Evolutionary conservation across 1,140 invertebrate genomes (phyloP), one percentile per base, ranked within the genome.

Genomic region (Zaprionus capensis): DNA sequence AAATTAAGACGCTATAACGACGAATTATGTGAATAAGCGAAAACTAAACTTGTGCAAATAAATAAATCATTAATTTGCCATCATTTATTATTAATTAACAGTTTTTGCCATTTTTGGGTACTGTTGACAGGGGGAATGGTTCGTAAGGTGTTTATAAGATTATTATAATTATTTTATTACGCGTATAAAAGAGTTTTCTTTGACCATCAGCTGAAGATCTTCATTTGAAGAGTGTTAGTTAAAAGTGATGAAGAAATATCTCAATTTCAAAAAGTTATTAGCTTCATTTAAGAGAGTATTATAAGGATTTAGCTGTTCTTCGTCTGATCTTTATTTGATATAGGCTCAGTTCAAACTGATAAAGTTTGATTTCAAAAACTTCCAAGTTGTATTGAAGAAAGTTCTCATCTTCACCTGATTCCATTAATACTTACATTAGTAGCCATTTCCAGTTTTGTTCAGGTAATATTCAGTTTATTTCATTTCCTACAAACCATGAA

Each of bases 21-120:
- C 17, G 46, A 49, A 46, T 62, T 62, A 62, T 62, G 38, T 28
- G 41, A 65, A 57, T 55, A 38, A 61, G 57, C 28, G 31, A 38
- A 53, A 22, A 41, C 14, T 55, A 26, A 57, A 38, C 20, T 62
- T 62, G 12, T 44, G 36, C 34, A 66, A 57, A 65, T 65, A 66
- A 66, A 57, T 66, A 66, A 66, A 66, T 24, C 24, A 56, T 56
- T 11, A 7, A 31, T 20, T 66, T 57, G 26, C 22, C 15, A 44
- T 44, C 17, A 66, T 56, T 57, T 26, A 64, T 53, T 36, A 53
- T 34, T 14, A 63, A 31, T 63, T 63, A 24, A 34, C 20, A n/a
- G 5, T 34, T 20, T 34, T 7, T 36, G 46, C 15, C 14, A 15
- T 46, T 4, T 46, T 17, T 46, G 6, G 41, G n/a, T n/a, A 4